phyloP scores from a whole-genome alignment of 2,888 invertebrate genomes.

The Sphecodes monilicornis region DNA sequence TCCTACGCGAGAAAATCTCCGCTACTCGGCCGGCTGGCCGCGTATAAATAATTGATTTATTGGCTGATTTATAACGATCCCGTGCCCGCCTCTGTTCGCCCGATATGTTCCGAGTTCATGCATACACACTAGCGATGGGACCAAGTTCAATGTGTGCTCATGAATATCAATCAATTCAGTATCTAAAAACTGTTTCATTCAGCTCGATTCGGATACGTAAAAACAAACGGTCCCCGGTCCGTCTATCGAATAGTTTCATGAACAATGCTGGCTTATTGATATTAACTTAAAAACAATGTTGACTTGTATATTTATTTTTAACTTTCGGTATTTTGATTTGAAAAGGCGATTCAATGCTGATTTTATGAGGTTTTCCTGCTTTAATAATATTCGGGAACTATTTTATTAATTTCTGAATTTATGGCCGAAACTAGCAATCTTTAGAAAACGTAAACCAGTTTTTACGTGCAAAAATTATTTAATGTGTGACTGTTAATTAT shows the following conservation, averaged over 20 bases:
- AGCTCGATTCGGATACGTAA: background rate
- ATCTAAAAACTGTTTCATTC: constrained; percentile 3
- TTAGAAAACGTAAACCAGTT: too few relatives aligned
- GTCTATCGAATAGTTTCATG: background rate
- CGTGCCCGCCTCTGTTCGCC: constrained; percentile 25
- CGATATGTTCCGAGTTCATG: constrained; percentile 65
- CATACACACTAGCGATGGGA: constrained; percentile 26
- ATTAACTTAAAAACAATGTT: background rate
- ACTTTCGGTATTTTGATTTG: background rate
- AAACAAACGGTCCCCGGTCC: background rate
- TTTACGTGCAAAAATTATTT: too few relatives aligned
- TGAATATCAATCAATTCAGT: background rate
- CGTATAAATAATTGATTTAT: constrained; percentile 70
- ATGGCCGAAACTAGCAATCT: too few relatives aligned
- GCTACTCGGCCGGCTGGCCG: constrained; percentile 21
- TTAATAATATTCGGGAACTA: too few relatives aligned
- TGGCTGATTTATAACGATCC: constrained; percentile 56
- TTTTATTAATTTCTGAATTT: too few relatives aligned
- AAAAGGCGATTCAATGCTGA: background rate
- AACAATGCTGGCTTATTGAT: background rate
- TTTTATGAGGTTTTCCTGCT: too few relatives aligned
- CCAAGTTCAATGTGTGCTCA: constrained; percentile 15
- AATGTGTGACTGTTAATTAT: too few relatives aligned
- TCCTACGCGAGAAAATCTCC: constrained; percentile 25
- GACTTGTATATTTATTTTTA: background rate